These are phyloP conservation scores for Actenoides hombroni DNA, from an alignment of 2,113 vertebrate species.

Conservation along the genomic window DNA sequence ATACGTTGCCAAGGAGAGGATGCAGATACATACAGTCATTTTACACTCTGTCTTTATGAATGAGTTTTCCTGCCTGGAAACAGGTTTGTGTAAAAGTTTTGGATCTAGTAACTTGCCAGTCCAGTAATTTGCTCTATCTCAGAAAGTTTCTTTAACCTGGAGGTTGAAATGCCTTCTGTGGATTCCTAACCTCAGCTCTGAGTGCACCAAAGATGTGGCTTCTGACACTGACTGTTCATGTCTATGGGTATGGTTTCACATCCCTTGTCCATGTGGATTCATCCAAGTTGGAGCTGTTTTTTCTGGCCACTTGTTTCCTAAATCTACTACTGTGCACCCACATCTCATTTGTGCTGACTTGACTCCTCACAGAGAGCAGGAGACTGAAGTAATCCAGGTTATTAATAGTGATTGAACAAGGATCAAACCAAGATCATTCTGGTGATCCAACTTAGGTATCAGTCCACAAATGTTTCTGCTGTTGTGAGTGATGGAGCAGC, in stretches of 20 bases:
- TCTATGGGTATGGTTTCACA: not conserved
- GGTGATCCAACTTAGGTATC: not conserved
- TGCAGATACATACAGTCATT: not conserved
- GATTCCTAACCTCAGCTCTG: not conserved
- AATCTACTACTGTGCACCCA: not conserved
- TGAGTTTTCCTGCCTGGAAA: not conserved
- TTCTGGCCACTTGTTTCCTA: not conserved
- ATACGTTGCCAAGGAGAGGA: not conserved
- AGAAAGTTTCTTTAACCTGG: not conserved
- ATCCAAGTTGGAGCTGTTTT: not conserved
- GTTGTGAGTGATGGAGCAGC: not conserved
- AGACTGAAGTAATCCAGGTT: not conserved
- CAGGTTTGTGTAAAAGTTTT: not conserved
- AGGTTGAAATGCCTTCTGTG: not conserved
- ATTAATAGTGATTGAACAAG: not conserved
- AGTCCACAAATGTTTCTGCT: not conserved
- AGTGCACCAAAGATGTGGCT: not conserved
- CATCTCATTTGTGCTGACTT: not conserved
- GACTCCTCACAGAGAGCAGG: not conserved
- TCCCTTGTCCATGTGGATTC: not conserved
- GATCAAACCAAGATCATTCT: not conserved
- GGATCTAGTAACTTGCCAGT: not conserved
- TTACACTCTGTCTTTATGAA: not conserved
- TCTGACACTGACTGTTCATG: not conserved
- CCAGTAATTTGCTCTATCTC: not conserved